Percentiles rank a stretch among this genome's conserved stretches.
phyloP scores from a whole-genome alignment of 2,113 vertebrate species.

The Leiothrix lutea region DNA sequence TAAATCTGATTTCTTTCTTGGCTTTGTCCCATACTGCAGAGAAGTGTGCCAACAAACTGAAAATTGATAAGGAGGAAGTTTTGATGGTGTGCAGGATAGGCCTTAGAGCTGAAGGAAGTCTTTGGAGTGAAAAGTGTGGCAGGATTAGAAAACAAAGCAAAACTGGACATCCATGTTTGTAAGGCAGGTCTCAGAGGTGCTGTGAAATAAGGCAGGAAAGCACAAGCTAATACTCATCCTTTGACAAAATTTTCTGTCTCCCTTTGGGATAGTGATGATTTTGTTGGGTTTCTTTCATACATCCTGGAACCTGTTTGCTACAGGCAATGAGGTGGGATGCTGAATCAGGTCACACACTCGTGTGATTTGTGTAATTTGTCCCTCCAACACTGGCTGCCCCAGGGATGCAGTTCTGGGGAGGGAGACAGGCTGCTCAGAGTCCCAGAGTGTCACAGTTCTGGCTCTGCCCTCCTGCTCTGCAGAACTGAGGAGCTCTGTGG shows the following conservation, averaged over 20 bases:
- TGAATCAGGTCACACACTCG: not conserved
- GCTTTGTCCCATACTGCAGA: not conserved
- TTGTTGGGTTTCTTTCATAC: not conserved
- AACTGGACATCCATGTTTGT: not conserved
- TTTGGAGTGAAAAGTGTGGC: not conserved
- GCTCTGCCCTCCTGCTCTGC: not conserved
- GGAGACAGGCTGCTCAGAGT: not conserved
- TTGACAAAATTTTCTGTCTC: not conserved
- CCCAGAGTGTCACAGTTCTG: not conserved
- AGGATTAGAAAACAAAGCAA: not conserved
- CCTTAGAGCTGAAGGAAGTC: not conserved
- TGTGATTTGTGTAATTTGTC: not conserved
- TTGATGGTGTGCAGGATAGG: not conserved
- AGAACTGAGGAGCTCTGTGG: not conserved
- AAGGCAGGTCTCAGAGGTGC: not conserved
- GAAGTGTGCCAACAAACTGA: not conserved
- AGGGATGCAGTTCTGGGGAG: not conserved
- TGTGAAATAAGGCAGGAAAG: not conserved
- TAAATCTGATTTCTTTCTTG: not conserved
- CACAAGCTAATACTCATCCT: not conserved
- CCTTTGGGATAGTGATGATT: not conserved
- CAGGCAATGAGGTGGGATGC: accelerated
- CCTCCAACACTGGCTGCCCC: accelerated
- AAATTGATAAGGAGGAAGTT: not conserved
- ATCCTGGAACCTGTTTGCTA: not conserved